phyloP scores from a whole-genome alignment of 2,113 vertebrate genomes.

The Prochilodus magdalenae region DNA sequence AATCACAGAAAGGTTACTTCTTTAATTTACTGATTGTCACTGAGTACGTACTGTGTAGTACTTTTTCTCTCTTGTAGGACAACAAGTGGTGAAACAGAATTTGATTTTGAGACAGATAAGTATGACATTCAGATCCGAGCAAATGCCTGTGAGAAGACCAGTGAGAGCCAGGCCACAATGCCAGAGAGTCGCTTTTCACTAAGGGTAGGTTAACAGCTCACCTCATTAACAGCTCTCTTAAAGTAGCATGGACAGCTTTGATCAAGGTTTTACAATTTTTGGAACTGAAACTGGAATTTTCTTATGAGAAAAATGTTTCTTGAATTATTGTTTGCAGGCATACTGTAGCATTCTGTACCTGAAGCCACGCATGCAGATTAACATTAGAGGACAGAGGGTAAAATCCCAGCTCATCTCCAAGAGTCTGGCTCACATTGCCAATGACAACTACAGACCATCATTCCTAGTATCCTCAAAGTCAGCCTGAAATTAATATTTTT shows the following conservation, averaged over 20 bases:
- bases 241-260: background rate
- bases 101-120: conserved; percentile 87
- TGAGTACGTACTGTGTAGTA: no score
- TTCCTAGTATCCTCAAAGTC: conserved; percentile 86
- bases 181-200: conserved; percentile 86
- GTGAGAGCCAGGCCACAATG: conserved; percentile 57
- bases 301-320: background rate
- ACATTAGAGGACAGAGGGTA: conserved; percentile 88
- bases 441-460: conserved; percentile 87
- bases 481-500: no score
- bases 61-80: conserved; percentile 71
- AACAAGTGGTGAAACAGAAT: conserved; percentile 80
- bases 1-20: no score
- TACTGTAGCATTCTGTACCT: conserved; percentile 95
- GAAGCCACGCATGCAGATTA: conserved; percentile 94
- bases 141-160: conserved; percentile 73
- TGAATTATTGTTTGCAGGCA: conserved; percentile 72
- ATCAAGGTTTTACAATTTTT: no score
- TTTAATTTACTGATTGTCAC: no score
- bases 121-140: conserved; percentile 91
- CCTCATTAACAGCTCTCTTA: background rate
- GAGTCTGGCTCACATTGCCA: conserved; percentile 84
- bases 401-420: conserved; percentile 92
- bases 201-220: conserved; percentile 63
- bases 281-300: background rate